Base-by-base conservation (phyloP, 23 tunicate species). In the Aplidium turbinatum region DNA sequence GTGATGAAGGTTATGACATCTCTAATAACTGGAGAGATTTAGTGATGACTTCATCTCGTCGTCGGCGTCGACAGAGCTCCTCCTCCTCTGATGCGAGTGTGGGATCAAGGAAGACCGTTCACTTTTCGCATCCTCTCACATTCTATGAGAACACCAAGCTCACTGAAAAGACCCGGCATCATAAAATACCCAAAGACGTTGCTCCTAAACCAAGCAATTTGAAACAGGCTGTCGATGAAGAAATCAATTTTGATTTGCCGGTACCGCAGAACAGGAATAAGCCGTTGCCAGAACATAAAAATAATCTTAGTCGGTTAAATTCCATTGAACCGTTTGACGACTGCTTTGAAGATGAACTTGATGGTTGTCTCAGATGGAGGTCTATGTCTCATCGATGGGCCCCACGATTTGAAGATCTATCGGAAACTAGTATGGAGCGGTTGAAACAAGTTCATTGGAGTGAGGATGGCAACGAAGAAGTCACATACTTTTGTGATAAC, bases 401-500 rank as follows among this genome's bases (percentile, higher is more conserved):
- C 0, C 79, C 92, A 19, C 66, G 97, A 35, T 79, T 84, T 23
- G 91, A 84, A 34, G 83, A 91, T 55, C 69, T 91, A 27, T 73
- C 82, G 0, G 82, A 84, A 67, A 72, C 65, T 35, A 74, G 66
- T 21, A 13, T 38, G 1, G 77, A 72, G 2, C 33, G 6, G 29
- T 30, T 91, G 19, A 84, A 82, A 33, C 33, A 55, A 1, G 3
- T 89, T 5, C 65, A 56, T 19, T 70, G 77, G 78, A 52, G 19
- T 2, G 25, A 3, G 26, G 51, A 22, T 1, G 65, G 40, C n/a
- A 57, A 30, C 29, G 58, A 33, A 2, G 36, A 27, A 7, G 74
- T 50, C 18, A 26, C 24, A 28, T 68, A 22, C 60, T 74, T 75
- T 50, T 91, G 84, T 51, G 87, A 80, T 32, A 81, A 79, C 18